These are phyloP conservation scores for Brachionus rubens DNA, from an alignment of 1,140 invertebrate genomes.

Conservation along the genomic window DNA sequence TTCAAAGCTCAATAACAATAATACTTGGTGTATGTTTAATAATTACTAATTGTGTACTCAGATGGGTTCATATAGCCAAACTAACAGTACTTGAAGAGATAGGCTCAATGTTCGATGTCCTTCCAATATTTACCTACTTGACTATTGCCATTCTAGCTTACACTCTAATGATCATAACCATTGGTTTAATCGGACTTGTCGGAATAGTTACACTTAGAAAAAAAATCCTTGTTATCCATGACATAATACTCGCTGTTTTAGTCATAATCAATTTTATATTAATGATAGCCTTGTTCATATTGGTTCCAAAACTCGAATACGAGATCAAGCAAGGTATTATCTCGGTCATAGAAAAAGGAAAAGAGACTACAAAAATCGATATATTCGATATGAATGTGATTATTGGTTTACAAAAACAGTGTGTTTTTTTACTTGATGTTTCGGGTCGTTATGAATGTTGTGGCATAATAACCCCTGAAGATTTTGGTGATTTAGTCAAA, in stretches of 20 bases:
- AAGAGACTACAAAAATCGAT: not conserved
- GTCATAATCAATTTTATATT: slow-evolving; percentile 20
- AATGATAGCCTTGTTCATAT: not conserved
- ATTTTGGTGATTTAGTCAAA: slow-evolving; percentile 14
- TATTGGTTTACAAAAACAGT: slow-evolving; percentile 17
- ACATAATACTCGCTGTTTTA: not conserved
- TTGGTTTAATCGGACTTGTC: not conserved
- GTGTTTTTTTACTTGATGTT: not conserved
- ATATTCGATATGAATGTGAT: not conserved
- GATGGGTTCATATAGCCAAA: slow-evolving; percentile 9
- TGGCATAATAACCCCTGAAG: not conserved
- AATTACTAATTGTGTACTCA: not conserved
- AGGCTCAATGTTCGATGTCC: not conserved
- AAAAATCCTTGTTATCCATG: not conserved
- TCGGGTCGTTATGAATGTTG: not conserved
- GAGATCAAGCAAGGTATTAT: not conserved
- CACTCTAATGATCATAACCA: not conserved
- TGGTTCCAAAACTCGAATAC: not conserved
- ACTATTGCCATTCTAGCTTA: not conserved
- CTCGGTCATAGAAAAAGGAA: not conserved
- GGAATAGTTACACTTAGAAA: not conserved
- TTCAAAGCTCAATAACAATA: not conserved
- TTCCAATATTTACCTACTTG: not conserved
- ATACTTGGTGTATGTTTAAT: slow-evolving; percentile 4
- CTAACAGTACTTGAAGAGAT: not conserved